Conservation (phyloP, 2,888 invertebrate genomes). For the Tolmerus cingulatus region DNA sequence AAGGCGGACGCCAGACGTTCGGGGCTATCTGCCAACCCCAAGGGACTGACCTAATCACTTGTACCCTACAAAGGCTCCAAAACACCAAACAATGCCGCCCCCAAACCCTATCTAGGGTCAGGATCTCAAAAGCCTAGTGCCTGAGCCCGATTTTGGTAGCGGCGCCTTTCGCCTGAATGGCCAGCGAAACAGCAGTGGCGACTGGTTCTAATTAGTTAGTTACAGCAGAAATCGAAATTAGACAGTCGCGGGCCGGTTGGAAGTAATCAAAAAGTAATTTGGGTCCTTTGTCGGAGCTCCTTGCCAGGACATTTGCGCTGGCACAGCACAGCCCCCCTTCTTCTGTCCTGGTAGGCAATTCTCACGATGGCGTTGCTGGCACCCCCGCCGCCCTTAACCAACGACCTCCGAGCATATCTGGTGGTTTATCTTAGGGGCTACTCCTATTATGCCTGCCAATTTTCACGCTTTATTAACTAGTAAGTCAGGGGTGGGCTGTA, state of each 20-base stretch:
- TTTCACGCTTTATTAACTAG: constrained; percentile 29
- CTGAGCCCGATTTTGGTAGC: background rate
- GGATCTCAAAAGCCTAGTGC: background rate
- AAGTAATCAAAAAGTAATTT: constrained; percentile 44
- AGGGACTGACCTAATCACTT: constrained; percentile 12
- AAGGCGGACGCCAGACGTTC: background rate
- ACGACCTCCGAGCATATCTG: background rate
- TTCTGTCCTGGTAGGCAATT: background rate
- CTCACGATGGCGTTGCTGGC: background rate
- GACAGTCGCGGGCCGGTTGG: constrained; percentile 21
- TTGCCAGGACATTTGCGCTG: background rate
- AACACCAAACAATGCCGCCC: background rate
- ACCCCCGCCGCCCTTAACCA: background rate
- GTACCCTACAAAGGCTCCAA: background rate
- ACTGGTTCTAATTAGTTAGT: constrained; percentile 10
- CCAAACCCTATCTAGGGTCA: background rate
- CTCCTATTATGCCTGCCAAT: background rate
- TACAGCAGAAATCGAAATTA: constrained; percentile 25
- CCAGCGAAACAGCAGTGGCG: background rate
- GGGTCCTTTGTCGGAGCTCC: constrained; percentile 10
- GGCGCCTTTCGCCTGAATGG: background rate
- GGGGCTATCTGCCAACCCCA: background rate
- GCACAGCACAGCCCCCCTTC: background rate
- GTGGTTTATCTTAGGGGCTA: background rate
- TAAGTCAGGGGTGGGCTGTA: constrained; percentile 24